These are phyloP conservation scores for Sminthurides aquaticus DNA, from an alignment of 2,888 invertebrate species.

Conservation along the genomic window DNA sequence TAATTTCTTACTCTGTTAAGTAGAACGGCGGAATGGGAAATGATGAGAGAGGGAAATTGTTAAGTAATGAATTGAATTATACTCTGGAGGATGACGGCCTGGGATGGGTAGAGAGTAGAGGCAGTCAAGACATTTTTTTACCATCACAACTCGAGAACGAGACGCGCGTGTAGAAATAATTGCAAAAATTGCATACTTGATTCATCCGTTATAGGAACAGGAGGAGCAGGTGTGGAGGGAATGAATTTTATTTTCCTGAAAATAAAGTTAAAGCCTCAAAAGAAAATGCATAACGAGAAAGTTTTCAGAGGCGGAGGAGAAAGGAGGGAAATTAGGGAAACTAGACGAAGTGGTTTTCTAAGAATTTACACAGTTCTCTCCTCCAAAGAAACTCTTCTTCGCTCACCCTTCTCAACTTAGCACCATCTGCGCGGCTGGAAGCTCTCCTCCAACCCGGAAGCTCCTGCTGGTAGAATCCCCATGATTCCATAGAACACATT, in stretches of 20 bases:
- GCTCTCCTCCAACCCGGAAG: not conserved
- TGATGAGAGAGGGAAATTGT: not conserved
- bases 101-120: not conserved
- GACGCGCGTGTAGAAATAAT: not conserved
- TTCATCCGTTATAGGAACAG: not conserved
- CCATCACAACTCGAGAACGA: too few relatives aligned
- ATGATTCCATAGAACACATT: not conserved
- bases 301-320: not conserved
- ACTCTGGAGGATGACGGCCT: not conserved
- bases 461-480: not conserved
- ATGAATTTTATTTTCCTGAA: not conserved
- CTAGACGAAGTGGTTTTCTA: not conserved
- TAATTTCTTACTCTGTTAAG: too few relatives aligned
- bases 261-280: not conserved
- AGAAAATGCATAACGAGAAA: not conserved
- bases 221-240: not conserved
- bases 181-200: not conserved
- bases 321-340: not conserved
- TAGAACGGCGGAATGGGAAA: not conserved
- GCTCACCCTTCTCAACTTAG: not conserved
- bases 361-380: not conserved
- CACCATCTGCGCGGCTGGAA: not conserved
- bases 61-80: not conserved
- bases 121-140: not conserved
- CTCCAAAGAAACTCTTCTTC: not conserved